Base-by-base conservation (phyloP, 2,888 invertebrate species). In the Teleogryllus oceanicus region DNA sequence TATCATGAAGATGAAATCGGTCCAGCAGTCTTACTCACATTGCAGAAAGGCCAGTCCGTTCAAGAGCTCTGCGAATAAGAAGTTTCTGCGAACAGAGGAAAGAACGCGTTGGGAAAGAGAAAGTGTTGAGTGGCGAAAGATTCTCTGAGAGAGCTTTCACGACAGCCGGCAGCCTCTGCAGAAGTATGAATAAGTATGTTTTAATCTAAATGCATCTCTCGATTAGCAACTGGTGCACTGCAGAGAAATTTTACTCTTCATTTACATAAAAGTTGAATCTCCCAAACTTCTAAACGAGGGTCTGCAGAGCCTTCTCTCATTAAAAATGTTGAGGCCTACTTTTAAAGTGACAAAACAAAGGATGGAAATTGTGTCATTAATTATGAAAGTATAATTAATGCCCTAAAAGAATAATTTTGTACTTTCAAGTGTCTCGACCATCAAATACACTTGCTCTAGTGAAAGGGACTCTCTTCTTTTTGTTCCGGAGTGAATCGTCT, bases 181-280 rank as follows among this genome's bases (percentile, higher is more conserved):
- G 37, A 37, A 18, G 62, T n/a, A n/a, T 62, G 62, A 62, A 62
- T 62, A 62, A 62, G 16, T 62, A 62, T n/a, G 62, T 62, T 62
- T 62, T 62, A n/a, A 62, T 62, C 13, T n/a, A 62, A 62, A 62
- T 62, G 62, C 62, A n/a, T n/a, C 62, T 62, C 62, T 62, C 62
- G 62, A 62, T 62, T 62, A 62, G 62, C 62, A 62, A 62, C 62
- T 62, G 62, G 16, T 62, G 62, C 16, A 18, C 62, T 62, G 62
- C n/a, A 18, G 62, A 62, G 62, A 62, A 62, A 62, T 62, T 62
- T 62, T 62, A 62, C 62, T 62, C 62, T 18, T 62, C 62, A 62
- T 62, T 62, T 62, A 62, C 62, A 62, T 62, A 62, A 62, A 62
- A 62, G 62, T 62, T 62, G 62, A n/a, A 62, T 62, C 62, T 62